Percentiles rank a stretch among this genome's conserved stretches.
These are phyloP conservation scores for Aix galericulata DNA, from an alignment of 2,113 vertebrate genomes.

Conservation along the genomic window DNA sequence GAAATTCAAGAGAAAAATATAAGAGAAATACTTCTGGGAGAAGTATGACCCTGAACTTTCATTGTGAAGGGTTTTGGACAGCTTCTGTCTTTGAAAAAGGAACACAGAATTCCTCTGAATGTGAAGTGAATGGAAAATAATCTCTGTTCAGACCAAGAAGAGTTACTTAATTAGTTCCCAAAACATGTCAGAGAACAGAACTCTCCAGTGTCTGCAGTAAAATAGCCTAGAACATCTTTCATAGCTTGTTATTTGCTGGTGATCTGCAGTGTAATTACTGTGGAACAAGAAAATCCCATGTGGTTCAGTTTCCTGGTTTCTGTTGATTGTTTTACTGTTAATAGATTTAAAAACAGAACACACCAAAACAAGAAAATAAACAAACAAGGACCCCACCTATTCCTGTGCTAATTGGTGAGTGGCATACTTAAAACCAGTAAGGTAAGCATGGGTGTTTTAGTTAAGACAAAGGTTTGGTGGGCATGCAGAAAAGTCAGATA, in stretches of 20 bases:
- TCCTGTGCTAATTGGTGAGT: background rate
- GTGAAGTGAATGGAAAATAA: background rate
- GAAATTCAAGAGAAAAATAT: background rate
- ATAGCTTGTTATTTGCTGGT: background rate
- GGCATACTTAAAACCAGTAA: background rate
- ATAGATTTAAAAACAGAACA: background rate
- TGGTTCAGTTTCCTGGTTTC: background rate
- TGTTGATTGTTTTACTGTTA: background rate
- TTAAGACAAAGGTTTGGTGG: background rate
- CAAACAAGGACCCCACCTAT: background rate
- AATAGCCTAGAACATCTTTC: background rate
- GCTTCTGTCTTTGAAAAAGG: background rate
- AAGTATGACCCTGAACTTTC: background rate
- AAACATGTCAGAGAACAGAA: background rate
- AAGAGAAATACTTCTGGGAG: background rate
- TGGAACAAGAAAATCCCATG: background rate
- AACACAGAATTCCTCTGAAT: background rate
- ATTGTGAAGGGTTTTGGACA: background rate
- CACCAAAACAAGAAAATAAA: background rate
- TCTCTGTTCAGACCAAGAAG: background rate
- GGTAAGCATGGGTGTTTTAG: background rate
- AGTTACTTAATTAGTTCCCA: background rate
- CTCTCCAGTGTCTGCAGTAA: background rate
- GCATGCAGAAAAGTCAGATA: background rate
- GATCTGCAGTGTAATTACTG: background rate